Evolutionary conservation across 1,140 invertebrate species (phyloP).

Genomic region (Elymnias hypermnestra): DNA sequence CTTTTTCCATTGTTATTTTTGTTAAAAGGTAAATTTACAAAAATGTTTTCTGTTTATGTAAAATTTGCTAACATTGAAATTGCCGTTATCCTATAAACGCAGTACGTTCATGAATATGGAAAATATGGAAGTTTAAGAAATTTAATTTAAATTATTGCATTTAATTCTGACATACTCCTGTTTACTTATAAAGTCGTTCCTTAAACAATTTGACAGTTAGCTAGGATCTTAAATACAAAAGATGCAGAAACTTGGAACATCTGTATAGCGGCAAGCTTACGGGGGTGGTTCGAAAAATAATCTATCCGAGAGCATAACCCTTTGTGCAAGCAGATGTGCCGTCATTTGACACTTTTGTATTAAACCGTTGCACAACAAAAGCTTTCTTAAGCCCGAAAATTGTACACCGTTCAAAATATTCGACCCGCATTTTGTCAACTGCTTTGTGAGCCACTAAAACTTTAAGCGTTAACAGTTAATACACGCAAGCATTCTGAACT

Average conservation of each 20-base stretch:
- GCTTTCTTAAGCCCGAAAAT: slow-evolving; percentile 72
- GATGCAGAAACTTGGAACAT: slow-evolving; percentile 44
- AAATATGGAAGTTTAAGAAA: too few relatives aligned
- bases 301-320: slow-evolving; percentile 69
- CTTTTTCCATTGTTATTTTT: too few relatives aligned
- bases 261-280: slow-evolving; percentile 73
- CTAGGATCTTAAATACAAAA: slow-evolving; percentile 16
- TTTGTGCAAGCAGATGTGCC: slow-evolving; percentile 72
- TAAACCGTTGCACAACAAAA: slow-evolving; percentile 75
- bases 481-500: slow-evolving; percentile 4
- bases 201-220: slow-evolving; percentile 21
- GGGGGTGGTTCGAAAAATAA: slow-evolving; percentile 72
- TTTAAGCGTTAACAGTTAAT: slow-evolving; percentile 33
- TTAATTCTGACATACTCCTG: too few relatives aligned
- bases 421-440: slow-evolving; percentile 65
- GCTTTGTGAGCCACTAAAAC: slow-evolving; percentile 42
- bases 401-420: slow-evolving; percentile 66
- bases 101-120: too few relatives aligned
- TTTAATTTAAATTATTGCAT: too few relatives aligned
- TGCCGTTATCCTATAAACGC: too few relatives aligned
- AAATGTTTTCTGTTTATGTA: too few relatives aligned
- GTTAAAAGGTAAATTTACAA: too few relatives aligned
- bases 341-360: slow-evolving; percentile 76
- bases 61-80: too few relatives aligned
- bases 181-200: slow-evolving; percentile 3